Evolutionary conservation across 2,797 vertebrate genomes (phyloP).

Genomic region (Spatula clypeata): DNA sequence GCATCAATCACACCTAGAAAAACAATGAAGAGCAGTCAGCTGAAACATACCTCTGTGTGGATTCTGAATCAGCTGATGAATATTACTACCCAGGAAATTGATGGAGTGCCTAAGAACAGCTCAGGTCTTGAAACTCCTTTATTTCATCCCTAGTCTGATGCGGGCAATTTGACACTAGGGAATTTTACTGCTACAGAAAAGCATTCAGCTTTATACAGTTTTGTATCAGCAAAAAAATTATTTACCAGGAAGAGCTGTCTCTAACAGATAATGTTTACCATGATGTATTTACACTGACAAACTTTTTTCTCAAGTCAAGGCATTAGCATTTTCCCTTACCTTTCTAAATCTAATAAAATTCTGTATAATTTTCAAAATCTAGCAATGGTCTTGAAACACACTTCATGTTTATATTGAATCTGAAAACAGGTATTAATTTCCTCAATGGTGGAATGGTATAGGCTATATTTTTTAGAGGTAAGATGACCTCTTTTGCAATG

Average conservation of each 20-base stretch:
- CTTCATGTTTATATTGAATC: neutral
- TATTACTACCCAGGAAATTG: neutral
- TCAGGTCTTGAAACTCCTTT: constrained; percentile 1
- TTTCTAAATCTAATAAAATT: constrained; percentile 17
- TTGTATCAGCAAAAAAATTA: neutral
- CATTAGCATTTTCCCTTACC: constrained; percentile 9
- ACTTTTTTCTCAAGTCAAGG: neutral
- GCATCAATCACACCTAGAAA: constrained; percentile 36
- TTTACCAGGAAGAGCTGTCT: neutral
- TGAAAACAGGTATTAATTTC: neutral
- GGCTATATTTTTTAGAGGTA: neutral
- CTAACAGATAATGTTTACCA: neutral
- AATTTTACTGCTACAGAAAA: neutral
- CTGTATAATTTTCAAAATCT: neutral
- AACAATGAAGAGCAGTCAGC: constrained; percentile 4
- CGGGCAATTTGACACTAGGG: neutral
- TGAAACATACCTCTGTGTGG: constrained; percentile 23
- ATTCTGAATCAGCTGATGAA: neutral
- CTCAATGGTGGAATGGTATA: neutral
- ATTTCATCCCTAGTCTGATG: neutral
- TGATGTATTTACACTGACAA: neutral
- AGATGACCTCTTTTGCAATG: neutral
- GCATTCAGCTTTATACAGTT: neutral
- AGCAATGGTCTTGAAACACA: neutral
- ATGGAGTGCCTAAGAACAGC: neutral